Evolutionary conservation across 2,113 vertebrate species (phyloP), one percentile per base, ranked within the genome.

Genomic region (Boleophthalmus pectinirostris): DNA sequence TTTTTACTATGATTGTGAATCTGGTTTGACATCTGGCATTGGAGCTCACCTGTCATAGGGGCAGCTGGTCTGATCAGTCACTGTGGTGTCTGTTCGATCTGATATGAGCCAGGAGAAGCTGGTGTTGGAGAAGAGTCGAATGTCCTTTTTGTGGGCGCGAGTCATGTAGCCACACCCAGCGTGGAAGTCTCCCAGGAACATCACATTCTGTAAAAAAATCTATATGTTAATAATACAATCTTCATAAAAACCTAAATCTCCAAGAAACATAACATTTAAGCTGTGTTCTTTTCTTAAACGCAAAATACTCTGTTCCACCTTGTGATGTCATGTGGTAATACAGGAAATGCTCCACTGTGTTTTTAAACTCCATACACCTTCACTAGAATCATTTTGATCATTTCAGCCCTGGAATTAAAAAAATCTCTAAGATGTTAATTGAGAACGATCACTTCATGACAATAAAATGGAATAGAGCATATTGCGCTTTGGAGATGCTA

Each of bases 111-210:
- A 92, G 18, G 45, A 74, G 71, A 90, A 91, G 0, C 2, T 63
- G 0, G 67, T 15, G 1, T 74, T 35, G 14, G 46, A 74, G 83
- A 80, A 90, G 1, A 92, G 83, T 5, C 60, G 1, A 81, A 92
- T 91, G 0, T 53, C 35, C 20, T 67, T 88, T 74, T 70, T 86
- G 76, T 81, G 29, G 0, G 0, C 0, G 0, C 54, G 65, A 0
- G 70, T 90, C 81, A 91, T 20, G 57, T 90, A 72, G 35, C 73
- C 84, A 11, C 91, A 91, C 72, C 75, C 14, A 35, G 91, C 91
- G 0, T 92, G 81, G 76, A 92, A 91, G 35, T 89, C 73, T 38
- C 91, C 91, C 43, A 92, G 81, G 6, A 91, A 88, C 87, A 92
- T 90, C 61, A 91, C 85, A 0, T 89, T 80, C 89, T 90, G 64